Conservation (phyloP, 2,113 vertebrate genomes). For the Chionis minor region DNA sequence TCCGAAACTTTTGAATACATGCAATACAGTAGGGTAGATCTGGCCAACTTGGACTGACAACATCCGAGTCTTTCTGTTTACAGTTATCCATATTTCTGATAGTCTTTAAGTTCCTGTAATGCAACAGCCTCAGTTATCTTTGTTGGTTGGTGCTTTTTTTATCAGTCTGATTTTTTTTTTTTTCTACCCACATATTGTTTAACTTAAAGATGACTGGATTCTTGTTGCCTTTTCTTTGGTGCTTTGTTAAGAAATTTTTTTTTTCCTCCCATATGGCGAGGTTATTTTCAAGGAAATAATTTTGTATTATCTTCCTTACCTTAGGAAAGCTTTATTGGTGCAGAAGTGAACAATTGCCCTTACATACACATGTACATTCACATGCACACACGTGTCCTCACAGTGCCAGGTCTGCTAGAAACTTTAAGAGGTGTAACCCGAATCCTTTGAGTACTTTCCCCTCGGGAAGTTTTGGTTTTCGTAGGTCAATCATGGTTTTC, state of each 20-base stretch:
- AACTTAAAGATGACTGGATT: slow-evolving; percentile 55
- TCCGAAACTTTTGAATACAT: not conserved
- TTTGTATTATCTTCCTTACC: not conserved
- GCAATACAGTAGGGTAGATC: not conserved
- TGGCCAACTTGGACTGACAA: slow-evolving; percentile 6
- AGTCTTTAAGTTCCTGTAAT: not conserved
- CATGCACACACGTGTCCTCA: not conserved
- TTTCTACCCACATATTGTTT: not conserved
- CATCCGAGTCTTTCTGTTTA: slow-evolving; percentile 46
- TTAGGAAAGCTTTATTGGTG: slow-evolving; percentile 13
- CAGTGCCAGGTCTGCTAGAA: slow-evolving; percentile 21
- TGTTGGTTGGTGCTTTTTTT: slow-evolving; percentile 55
- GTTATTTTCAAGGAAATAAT: slow-evolving; percentile 7
- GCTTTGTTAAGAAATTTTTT: slow-evolving; percentile 42
- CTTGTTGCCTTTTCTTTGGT: slow-evolving; percentile 52
- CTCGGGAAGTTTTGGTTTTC: not conserved
- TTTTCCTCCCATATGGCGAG: not conserved
- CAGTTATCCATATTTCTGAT: not conserved
- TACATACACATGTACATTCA: not conserved
- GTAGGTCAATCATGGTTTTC: slow-evolving; percentile 9
- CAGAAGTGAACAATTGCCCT: slow-evolving; percentile 9
- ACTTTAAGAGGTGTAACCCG: slow-evolving; percentile 1
- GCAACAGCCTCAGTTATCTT: slow-evolving; percentile 31
- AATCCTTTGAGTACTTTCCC: slow-evolving; percentile 60
- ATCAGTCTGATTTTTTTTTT: not conserved